These are phyloP conservation scores for Exocentrus adspersus DNA, from an alignment of 2,888 invertebrate species.

Conservation along the genomic window DNA sequence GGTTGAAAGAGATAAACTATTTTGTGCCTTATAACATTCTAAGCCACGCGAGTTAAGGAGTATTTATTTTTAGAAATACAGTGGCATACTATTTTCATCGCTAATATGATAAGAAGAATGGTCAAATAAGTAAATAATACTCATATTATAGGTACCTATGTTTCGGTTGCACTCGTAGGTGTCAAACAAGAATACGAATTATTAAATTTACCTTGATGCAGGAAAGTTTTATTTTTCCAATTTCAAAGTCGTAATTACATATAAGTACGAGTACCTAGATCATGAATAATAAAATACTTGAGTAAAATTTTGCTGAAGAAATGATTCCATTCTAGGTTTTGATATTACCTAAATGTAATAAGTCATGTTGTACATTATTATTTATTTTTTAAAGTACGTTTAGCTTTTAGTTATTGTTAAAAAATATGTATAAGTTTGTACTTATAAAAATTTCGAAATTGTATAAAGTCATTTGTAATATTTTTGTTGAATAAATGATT, in stretches of 20 bases:
- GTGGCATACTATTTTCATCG: background rate
- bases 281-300: background rate
- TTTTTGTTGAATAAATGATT: constrained; percentile 39
- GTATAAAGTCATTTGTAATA: constrained; percentile 39
- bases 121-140: background rate
- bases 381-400: constrained; percentile 29
- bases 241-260: too few relatives aligned
- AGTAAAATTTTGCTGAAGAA: too few relatives aligned
- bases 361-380: constrained; percentile 29
- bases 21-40: constrained; percentile 24
- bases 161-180: too few relatives aligned
- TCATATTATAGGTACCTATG: background rate
- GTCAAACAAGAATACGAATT: too few relatives aligned
- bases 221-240: too few relatives aligned
- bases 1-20: constrained; percentile 6
- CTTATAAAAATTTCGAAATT: constrained; percentile 34
- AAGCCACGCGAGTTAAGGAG: constrained; percentile 16
- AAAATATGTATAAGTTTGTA: constrained; percentile 34
- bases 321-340: background rate
- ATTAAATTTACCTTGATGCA: too few relatives aligned
- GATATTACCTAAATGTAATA: constrained; percentile 13
- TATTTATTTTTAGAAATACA: constrained; percentile 1
- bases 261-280: too few relatives aligned
- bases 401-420: constrained; percentile 27
- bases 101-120: background rate